phyloP scores from a whole-genome alignment of 2,797 vertebrate genomes.

The Petrocephalus sullivani region DNA sequence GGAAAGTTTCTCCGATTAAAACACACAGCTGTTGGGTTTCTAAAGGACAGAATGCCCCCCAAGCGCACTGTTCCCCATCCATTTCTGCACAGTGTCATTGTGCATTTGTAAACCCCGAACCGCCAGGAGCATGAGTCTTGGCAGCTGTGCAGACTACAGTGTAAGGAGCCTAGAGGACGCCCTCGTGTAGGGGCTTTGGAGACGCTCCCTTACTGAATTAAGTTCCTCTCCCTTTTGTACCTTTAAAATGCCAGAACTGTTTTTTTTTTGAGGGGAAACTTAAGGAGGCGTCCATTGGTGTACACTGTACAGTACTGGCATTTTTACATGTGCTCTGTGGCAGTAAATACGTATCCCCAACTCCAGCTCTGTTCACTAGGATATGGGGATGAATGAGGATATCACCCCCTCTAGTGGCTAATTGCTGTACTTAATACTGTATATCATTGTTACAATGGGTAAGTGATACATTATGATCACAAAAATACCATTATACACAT shows the following conservation, averaged over 20 bases:
- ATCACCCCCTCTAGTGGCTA: slow-evolving; percentile 27
- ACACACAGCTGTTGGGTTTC: slow-evolving; percentile 7
- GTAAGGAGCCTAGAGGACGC: background rate
- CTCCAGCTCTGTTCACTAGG: background rate
- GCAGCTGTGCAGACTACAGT: background rate
- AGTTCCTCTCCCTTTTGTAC: slow-evolving; percentile 30
- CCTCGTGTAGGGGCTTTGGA: background rate
- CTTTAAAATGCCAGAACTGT: slow-evolving; percentile 25
- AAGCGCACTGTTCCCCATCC: background rate
- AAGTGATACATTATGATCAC: background rate
- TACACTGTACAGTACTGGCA: slow-evolving; percentile 28
- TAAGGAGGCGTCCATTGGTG: slow-evolving; percentile 31
- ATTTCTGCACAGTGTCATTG: slow-evolving; percentile 2
- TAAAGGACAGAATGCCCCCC: background rate
- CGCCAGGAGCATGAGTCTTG: background rate
- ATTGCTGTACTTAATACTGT: background rate
- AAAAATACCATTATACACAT: background rate
- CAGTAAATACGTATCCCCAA: slow-evolving; percentile 14
- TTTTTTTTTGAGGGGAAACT: slow-evolving; percentile 7
- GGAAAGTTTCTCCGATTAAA: slow-evolving; percentile 26
- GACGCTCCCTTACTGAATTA: slow-evolving; percentile 6
- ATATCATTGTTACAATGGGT: background rate
- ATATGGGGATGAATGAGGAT: background rate
- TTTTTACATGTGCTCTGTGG: slow-evolving; percentile 47
- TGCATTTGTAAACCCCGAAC: background rate